Base-by-base conservation (phyloP, 2,888 invertebrate genomes). In the Epinotia nisella region DNA sequence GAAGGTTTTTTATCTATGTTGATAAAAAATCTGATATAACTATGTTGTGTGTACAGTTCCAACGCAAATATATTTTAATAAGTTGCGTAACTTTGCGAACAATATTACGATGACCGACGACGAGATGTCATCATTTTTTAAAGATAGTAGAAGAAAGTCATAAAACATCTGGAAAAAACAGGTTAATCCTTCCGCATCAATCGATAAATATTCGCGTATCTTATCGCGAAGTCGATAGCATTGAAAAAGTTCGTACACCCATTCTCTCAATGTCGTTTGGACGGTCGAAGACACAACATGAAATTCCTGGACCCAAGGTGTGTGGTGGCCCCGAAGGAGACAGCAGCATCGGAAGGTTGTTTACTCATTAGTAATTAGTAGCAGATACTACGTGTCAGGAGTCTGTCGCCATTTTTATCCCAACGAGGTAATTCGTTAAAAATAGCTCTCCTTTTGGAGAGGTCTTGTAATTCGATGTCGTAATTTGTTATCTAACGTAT, bases 261-360 rank as follows among this genome's bases (percentile, higher is more conserved):
- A 45, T 19, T 67, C 17, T 68, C 39, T 53, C 64, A 73, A 73
- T 73, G 68, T 41, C 56, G 35, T 5, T 35, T 49, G 67, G 49
- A 17, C 61, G 49, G 75, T 58, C 75, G 69, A 71, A 83, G 78
- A 78, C 85, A 85, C 70, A 83, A 82, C 75, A 81, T 87, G 75
- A 83, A 91, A 78, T 80, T 75, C 35, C 77, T 88, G 0, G 81
- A 84, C 68, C 81, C 85, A 2, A 82, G 76, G 55, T 80, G 81
- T 11, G 75, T 83, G 75, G 84, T 87, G 61, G 76, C 78, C 10
- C 78, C 85, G 4, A 85, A 86, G 45, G 82, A 88, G 70, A 86
- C 88, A 5, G 81, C 80, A 1, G 78, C 83, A 0, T 86, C 91
- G 17, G 90, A 92, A 79, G 92, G 92, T 92, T 84, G 82, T 53